Conservation (phyloP, 1,140 invertebrate genomes). For the Euglossa dilemma region DNA sequence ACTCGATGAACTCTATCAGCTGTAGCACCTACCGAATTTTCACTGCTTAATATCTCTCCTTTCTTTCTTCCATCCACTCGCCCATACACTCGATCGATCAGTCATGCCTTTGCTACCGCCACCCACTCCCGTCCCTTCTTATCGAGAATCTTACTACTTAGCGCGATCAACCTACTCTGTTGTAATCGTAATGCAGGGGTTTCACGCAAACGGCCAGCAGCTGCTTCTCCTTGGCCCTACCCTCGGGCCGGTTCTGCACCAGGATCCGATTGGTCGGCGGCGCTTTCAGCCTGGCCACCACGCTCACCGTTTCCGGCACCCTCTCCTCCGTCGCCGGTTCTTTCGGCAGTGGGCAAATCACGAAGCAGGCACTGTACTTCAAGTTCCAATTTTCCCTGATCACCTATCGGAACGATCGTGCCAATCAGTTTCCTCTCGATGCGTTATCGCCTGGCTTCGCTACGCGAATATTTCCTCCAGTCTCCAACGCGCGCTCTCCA, state of each 20-base stretch:
- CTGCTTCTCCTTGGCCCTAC: slow-evolving; percentile 79
- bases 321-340: slow-evolving; percentile 75
- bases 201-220: slow-evolving; percentile 94
- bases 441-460: not conserved
- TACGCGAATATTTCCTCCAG: not conserved
- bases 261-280: slow-evolving; percentile 85
- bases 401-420: slow-evolving; percentile 80
- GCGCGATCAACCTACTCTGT: slow-evolving; percentile 83
- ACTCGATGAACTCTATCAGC: slow-evolving; percentile 95
- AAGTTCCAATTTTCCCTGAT: slow-evolving; percentile 97
- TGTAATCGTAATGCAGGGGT: slow-evolving; percentile 95
- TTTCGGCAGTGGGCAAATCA: slow-evolving; percentile 89
- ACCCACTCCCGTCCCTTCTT: not conserved
- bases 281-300: slow-evolving; percentile 84
- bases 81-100: not conserved
- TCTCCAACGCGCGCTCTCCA: not conserved
- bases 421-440: not conserved
- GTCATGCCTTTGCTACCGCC: not conserved
- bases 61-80: not conserved
- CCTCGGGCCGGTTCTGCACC: slow-evolving; percentile 82
- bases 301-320: slow-evolving; percentile 85
- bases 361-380: slow-evolving; percentile 95
- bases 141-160: not conserved
- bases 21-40: slow-evolving; percentile 85
- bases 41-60: not conserved